Conservation (phyloP, 1,140 invertebrate genomes). For the Dendroctonus ponderosae region DNA sequence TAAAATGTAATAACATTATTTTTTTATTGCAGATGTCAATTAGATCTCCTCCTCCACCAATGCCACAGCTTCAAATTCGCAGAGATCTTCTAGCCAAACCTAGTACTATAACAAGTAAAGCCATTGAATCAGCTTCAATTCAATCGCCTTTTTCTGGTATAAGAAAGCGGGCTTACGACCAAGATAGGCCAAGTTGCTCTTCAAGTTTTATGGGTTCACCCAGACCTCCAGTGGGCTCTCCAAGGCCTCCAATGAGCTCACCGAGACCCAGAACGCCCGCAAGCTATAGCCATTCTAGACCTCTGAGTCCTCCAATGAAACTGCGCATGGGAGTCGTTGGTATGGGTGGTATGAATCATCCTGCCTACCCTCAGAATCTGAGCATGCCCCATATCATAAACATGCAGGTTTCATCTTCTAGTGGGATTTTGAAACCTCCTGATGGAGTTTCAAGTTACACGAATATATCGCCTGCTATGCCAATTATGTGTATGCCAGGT, state of each 20-base stretch:
- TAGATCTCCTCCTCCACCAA: constrained; percentile 38
- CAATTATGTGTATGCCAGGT: constrained; percentile 15
- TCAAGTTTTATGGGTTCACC: constrained; percentile 7
- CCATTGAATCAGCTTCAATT: too few species aligned
- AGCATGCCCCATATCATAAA: constrained; percentile 34
- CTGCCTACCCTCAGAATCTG: constrained; percentile 21
- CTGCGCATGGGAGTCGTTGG: constrained; percentile 35
- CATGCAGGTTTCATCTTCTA: constrained; percentile 12
- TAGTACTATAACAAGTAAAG: constrained; percentile 51
- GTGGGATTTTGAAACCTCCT: constrained; percentile 40
- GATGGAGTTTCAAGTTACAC: constrained; percentile 27
- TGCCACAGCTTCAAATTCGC: constrained; percentile 68
- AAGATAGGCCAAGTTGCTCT: constrained; percentile 38
- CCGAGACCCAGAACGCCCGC: constrained; percentile 26
- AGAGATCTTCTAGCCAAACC: constrained; percentile 59
- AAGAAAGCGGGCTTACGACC: constrained; percentile 45
- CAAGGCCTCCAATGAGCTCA: constrained; percentile 7
- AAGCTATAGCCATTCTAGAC: constrained; percentile 17
- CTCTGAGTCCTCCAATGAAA: constrained; percentile 39
- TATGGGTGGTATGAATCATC: constrained; percentile 2
- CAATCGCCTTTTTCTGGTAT: constrained; percentile 44
- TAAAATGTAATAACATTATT: too few species aligned
- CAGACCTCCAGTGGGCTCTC: constrained; percentile 5
- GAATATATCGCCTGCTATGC: constrained; percentile 7
- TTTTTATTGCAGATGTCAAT: too few species aligned